Evolutionary conservation across 2,113 vertebrate genomes (phyloP).

Genomic region (Pseudopipra pipra): DNA sequence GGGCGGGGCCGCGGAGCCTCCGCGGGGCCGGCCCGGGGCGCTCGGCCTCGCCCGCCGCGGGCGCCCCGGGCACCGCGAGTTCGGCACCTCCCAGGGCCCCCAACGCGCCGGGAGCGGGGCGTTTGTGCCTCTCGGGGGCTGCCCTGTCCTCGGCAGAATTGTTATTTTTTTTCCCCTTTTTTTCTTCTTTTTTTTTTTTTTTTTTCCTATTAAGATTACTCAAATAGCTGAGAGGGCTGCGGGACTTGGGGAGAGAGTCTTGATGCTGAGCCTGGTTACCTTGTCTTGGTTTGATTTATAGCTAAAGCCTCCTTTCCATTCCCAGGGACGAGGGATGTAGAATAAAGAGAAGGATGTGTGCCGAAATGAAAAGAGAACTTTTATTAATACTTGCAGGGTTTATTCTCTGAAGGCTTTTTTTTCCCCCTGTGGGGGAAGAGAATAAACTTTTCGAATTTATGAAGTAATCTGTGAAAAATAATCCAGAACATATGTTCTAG

Average conservation of each 20-base stretch:
- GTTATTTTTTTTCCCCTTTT: neutral
- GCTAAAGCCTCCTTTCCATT: conserved; percentile 23
- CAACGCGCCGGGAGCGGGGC: neutral
- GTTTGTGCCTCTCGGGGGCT: neutral
- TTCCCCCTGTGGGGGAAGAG: neutral
- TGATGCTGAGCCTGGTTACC: conserved; percentile 52
- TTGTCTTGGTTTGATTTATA: conserved; percentile 7
- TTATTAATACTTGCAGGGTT: conserved; percentile 20
- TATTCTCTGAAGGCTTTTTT: neutral
- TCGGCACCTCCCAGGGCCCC: conserved; percentile 21
- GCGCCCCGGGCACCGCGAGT: neutral
- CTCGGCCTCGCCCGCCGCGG: conserved; percentile 6
- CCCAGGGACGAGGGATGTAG: neutral
- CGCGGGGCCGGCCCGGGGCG: neutral
- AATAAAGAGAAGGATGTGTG: conserved; percentile 61
- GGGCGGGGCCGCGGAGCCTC: neutral
- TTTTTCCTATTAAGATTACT: neutral
- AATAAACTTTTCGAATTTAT: conserved; percentile 61
- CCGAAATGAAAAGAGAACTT: conserved; percentile 39
- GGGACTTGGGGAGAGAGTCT: conserved; percentile 33
- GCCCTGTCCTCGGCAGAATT: neutral
- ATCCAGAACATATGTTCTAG: conserved; percentile 36
- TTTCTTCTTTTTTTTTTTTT: neutral
- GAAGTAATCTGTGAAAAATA: conserved; percentile 42
- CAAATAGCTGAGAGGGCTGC: conserved; percentile 11